Conservation (phyloP, 2,888 invertebrate species). For the Drosophila meridiana region DNA sequence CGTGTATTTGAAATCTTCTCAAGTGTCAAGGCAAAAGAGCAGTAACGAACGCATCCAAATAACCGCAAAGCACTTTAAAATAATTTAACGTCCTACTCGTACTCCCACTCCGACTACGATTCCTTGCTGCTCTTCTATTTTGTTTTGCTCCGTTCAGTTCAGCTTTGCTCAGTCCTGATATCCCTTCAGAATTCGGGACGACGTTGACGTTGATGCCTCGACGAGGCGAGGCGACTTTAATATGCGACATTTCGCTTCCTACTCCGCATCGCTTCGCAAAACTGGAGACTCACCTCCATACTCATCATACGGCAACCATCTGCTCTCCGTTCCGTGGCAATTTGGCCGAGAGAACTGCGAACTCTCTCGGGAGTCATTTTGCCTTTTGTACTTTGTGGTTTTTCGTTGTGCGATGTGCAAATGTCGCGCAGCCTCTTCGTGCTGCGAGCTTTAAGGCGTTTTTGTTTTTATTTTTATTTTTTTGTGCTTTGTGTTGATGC, state of each 20-base stretch:
- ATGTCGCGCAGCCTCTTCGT: conserved; percentile 42
- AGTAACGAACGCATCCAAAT: conserved; percentile 56
- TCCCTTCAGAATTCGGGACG: conserved; percentile 17
- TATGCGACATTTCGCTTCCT: conserved; percentile 61
- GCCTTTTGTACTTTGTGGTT: conserved; percentile 75
- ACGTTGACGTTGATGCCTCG: conserved; percentile 41
- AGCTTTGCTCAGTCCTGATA: conserved; percentile 1
- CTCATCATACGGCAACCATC: conserved; percentile 27
- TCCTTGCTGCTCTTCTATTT: background rate
- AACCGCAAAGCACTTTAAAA: conserved; percentile 74
- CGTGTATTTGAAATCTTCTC: conserved; percentile 38
- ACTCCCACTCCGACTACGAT: background rate
- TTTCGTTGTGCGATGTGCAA: conserved; percentile 37
- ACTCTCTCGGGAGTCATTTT: conserved; percentile 73
- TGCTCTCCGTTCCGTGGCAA: conserved; percentile 33
- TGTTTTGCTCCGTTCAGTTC: background rate
- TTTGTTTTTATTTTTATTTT: background rate
- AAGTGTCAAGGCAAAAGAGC: conserved; percentile 52
- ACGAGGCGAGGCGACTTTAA: conserved; percentile 58
- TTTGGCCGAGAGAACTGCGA: conserved; percentile 38
- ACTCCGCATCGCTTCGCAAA: conserved; percentile 44
- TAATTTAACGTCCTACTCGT: conserved; percentile 54
- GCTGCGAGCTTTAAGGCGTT: conserved; percentile 33
- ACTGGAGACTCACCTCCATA: conserved; percentile 9
- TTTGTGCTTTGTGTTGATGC: conserved; percentile 6